Evolutionary conservation across 2,797 vertebrate species (phyloP), one percentile per base, ranked within the genome.

Genomic region (Sebastes trivittatus): DNA sequence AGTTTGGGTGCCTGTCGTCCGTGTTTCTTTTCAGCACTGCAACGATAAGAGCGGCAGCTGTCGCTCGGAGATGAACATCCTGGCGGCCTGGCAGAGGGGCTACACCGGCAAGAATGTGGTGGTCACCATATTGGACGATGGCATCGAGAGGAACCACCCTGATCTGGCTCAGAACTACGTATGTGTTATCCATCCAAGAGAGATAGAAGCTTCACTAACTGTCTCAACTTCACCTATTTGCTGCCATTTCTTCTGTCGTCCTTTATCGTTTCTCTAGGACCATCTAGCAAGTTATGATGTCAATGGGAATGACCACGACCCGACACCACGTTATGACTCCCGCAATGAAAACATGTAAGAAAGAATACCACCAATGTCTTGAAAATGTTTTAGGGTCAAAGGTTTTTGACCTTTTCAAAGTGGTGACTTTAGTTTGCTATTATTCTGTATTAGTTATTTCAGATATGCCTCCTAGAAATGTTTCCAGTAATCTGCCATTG

Each of bases 231-330:
- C 29, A 66, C 13, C 13, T 3, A 3, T 65, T 11, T 58, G 13
- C 23, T 74, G 7, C 9, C 7, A 30, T 42, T 58, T 62, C 10
- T 30, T 52, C 7, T 76, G 6, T 49, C 6, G 18, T 76, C n/a
- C 22, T 73, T 32, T 7, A 11, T 49, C 3, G 4, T 63, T 70
- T 70, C 54, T 38, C 16, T 38, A 70, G 98, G 97, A 98, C 84
- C 96, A 97, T 36, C 80, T 96, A 23, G 97, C 98, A 5, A 99
- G 98, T 84, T 98, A 97, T 0, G 97, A 98, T 83, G 96, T 98
- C 79, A 98, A 97, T 1, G 95, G 96, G 59, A 94, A 98, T 0
- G 97, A 98, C 83, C 95, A 97, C 0, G 96, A 98, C n/a, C 97
- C 97, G 0, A 97, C 96, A 58, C 97, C 97, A 2, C 94, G 96